Base-by-base conservation (phyloP, 2,797 vertebrate genomes). In the Merluccius polli region DNA sequence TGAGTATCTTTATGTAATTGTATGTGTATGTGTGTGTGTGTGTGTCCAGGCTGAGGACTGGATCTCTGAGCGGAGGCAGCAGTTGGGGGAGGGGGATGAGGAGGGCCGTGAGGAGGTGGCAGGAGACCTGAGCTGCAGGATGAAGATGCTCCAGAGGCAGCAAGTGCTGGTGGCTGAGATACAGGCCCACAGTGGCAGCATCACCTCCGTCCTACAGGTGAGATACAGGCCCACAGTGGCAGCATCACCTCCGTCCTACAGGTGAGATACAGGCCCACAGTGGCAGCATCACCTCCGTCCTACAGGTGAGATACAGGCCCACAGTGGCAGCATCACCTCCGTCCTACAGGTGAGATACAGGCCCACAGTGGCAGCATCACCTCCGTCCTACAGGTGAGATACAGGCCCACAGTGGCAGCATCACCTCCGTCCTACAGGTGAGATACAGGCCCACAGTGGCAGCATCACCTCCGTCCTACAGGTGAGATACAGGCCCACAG, bases 161-260 rank as follows among this genome's bases (percentile, higher is more conserved):
- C 95, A 96, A 82, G 94, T 92, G 79, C 97, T 97, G 71, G 94
- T 96, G 89, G 95, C 95, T 1, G 96, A 98, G 89, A 95, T 97
- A 85, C 86, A 94, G 83, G 95, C 94, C 69, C 96, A 94, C 73
- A 85, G 93, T 29, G 89, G 93, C 81, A 93, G 93, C 79, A 91
- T 97, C 82, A 87, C 82, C 21, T 86, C 90, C 36, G 92, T 96
- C 33, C 89, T 91, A 78, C 92, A 89, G 95, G 93, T 93, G 11
- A 38, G 36, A 12, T 12, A n/a, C 10, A 12, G 36, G 10, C 5
- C 36, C 36, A 38, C 36, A 38, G 36, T 38, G 11, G 36, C 4
- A 38, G 3, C 36, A 38, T 1, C 10, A n/a, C 52, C 52, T 24
- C 44, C 44, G 4, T 52, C 44, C 12, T 21, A 52, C 44, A 13